Evolutionary conservation across 2,888 invertebrate genomes (phyloP).

Genomic region (Lampropteryx suffumata): DNA sequence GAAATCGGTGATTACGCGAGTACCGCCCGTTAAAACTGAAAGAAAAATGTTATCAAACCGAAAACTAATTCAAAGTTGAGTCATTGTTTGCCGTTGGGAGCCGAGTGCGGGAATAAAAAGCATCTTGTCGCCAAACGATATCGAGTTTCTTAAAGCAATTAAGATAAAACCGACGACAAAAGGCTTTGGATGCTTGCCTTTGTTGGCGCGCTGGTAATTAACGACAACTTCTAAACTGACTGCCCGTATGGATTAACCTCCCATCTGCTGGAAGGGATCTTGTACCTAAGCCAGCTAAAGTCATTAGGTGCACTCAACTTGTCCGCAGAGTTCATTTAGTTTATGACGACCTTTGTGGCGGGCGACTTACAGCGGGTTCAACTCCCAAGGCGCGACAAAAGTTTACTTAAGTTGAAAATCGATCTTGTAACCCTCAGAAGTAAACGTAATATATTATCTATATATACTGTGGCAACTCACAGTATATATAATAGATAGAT

Average conservation of each 20-base stretch:
- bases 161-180: constrained; percentile 75
- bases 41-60: constrained; percentile 62
- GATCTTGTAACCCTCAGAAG: too few species aligned
- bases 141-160: constrained; percentile 80
- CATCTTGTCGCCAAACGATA: constrained; percentile 78
- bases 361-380: too few species aligned
- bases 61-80: constrained; percentile 77
- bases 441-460: too few species aligned
- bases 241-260: constrained; percentile 46
- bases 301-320: constrained; percentile 1
- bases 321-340: neutral
- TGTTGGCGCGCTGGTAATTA: constrained; percentile 53
- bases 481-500: too few species aligned
- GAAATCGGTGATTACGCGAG: constrained; percentile 57
- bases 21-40: constrained; percentile 55
- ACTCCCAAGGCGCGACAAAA: too few species aligned
- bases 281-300: neutral
- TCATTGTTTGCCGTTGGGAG: constrained; percentile 57
- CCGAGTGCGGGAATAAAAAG: constrained; percentile 50
- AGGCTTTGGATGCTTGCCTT: constrained; percentile 40
- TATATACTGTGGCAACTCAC: too few species aligned
- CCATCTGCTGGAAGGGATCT: constrained; percentile 2
- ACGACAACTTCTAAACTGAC: constrained; percentile 46
- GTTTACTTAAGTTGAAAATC: too few species aligned
- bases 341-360: too few species aligned